Evolutionary conservation across 2,797 vertebrate species (phyloP).

Genomic region (Adelosebastes latens): DNA sequence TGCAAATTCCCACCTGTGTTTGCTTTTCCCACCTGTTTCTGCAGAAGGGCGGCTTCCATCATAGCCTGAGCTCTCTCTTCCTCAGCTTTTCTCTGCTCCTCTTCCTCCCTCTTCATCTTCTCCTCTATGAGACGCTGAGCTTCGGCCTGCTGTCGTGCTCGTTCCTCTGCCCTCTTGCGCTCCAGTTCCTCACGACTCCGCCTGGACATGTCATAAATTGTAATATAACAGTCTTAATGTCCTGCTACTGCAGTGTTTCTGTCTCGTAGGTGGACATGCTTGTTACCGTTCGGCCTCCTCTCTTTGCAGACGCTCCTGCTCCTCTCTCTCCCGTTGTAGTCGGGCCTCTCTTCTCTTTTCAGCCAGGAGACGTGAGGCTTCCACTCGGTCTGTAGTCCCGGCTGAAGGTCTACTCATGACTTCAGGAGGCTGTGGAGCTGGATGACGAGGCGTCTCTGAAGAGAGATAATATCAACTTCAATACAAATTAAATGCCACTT

Average conservation of each 20-base stretch:
- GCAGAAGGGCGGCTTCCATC: constrained; percentile 85
- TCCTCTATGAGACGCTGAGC: constrained; percentile 84
- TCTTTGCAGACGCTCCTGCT: constrained; percentile 83
- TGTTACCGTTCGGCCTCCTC: constrained; percentile 65
- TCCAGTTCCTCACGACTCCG: constrained; percentile 86
- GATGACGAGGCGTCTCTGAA: constrained; percentile 26
- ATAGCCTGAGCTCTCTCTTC: constrained; percentile 86
- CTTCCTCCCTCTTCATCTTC: constrained; percentile 80
- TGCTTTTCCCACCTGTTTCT: constrained; percentile 86
- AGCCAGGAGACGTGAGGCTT: constrained; percentile 88
- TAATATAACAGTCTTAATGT: no score
- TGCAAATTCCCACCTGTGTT: not conserved
- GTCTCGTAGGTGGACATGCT: not conserved
- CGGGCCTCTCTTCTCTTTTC: constrained; percentile 92
- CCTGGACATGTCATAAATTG: constrained; percentile 66
- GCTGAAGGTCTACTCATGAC: constrained; percentile 76
- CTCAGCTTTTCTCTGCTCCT: constrained; percentile 82
- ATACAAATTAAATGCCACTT: not conserved
- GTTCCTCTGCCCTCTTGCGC: constrained; percentile 85
- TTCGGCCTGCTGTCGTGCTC: constrained; percentile 84
- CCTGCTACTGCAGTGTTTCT: not conserved
- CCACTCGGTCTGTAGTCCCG: constrained; percentile 89
- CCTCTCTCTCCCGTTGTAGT: constrained; percentile 89
- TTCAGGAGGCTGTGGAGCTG: constrained; percentile 45
- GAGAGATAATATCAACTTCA: not conserved